Evolutionary conservation across 2,113 vertebrate genomes (phyloP).

Genomic region (Callopanchax toddi): DNA sequence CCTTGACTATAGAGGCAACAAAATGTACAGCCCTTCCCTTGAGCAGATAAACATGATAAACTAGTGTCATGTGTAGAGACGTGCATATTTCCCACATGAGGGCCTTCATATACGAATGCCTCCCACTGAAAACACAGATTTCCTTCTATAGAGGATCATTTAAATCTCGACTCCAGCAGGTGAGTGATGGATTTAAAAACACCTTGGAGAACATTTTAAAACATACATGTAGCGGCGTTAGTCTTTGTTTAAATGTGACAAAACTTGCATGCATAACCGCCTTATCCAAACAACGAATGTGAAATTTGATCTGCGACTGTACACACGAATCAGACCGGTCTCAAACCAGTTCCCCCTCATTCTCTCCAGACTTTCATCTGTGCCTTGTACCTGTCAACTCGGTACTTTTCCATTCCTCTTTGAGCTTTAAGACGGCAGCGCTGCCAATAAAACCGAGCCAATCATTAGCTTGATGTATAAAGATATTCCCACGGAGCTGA

Average conservation of each 20-base stretch:
- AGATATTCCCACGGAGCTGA: constrained; percentile 9
- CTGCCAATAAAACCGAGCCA: constrained; percentile 27
- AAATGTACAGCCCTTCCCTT: neutral
- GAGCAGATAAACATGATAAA: neutral
- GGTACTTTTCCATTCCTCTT: constrained; percentile 49
- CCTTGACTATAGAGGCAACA: neutral
- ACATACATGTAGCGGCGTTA: neutral
- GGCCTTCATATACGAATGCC: neutral
- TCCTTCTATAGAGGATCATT: neutral
- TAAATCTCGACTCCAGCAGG: too few relatives aligned
- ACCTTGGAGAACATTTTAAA: neutral
- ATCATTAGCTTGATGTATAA: constrained; percentile 30
- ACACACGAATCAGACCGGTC: constrained; percentile 4
- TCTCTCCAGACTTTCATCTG: constrained; percentile 28
- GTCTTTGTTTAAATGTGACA: neutral
- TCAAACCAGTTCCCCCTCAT: constrained; percentile 67
- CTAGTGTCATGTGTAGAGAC: neutral
- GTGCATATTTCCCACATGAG: neutral
- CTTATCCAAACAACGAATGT: constrained; percentile 27
- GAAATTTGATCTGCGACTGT: constrained; percentile 35
- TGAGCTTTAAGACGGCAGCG: neutral
- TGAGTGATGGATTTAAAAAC: too few relatives aligned
- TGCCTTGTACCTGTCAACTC: neutral
- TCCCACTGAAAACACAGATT: neutral
- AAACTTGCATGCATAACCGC: neutral